Percentiles rank a stretch among this genome's conserved stretches.
Conservation (phyloP, 2,113 vertebrate species). For the Castor canadensis region DNA sequence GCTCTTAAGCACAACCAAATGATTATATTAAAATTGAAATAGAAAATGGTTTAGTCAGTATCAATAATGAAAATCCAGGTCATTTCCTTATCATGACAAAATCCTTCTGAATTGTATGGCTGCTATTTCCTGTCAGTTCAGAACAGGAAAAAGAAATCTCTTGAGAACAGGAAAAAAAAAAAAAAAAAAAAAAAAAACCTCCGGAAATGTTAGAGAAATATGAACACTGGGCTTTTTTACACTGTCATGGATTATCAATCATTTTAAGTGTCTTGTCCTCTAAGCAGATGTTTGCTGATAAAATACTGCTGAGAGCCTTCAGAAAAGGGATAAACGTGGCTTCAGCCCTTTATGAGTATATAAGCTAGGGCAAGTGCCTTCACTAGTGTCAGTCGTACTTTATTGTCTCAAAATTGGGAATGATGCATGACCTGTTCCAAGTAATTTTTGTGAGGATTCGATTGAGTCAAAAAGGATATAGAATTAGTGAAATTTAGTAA, state of each 20-base stretch:
- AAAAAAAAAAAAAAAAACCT: background rate
- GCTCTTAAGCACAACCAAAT: background rate
- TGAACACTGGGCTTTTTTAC: background rate
- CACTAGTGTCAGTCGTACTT: background rate
- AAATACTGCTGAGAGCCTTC: background rate
- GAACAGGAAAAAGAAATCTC: background rate
- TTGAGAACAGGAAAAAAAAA: background rate
- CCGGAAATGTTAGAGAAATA: background rate
- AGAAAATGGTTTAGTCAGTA: background rate
- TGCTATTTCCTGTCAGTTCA: background rate
- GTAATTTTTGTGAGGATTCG: background rate
- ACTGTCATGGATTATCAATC: conserved; percentile 30
- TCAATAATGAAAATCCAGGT: background rate
- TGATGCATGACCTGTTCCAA: background rate
- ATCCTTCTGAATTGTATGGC: background rate
- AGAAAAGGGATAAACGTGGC: background rate
- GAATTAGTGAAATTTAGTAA: background rate
- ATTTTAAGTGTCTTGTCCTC: background rate
- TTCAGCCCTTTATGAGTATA: background rate
- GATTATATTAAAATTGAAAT: background rate
- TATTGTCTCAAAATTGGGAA: background rate
- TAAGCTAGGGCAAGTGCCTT: background rate
- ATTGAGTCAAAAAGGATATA: background rate
- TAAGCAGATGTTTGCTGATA: background rate
- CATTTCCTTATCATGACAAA: background rate